Conservation (phyloP, 1,140 invertebrate species). For the Pogonomyrmex barbatus region DNA sequence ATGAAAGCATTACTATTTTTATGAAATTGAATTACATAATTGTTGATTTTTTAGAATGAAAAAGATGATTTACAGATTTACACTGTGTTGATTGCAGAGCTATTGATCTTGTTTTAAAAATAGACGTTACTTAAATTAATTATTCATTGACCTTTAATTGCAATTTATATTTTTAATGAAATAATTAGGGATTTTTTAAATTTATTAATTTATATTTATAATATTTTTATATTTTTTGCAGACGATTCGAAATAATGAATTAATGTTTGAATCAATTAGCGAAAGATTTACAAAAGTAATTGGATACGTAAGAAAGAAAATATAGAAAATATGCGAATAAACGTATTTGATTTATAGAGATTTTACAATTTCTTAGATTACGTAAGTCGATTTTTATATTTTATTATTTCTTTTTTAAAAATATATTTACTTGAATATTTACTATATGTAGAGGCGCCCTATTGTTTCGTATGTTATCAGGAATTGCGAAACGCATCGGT, state of each 20-base stretch:
- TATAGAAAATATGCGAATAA: background rate
- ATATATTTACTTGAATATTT: background rate
- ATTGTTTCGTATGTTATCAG: constrained; percentile 55
- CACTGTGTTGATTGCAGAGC: background rate
- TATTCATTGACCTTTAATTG: background rate
- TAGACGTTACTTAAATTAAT: constrained; percentile 2
- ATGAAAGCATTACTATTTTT: background rate
- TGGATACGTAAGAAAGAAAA: no score
- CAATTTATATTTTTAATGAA: background rate
- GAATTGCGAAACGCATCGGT: constrained; percentile 64
- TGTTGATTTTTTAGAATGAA: background rate
- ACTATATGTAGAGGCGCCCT: background rate
- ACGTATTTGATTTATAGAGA: background rate
- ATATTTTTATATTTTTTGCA: background rate
- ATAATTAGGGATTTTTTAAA: background rate
- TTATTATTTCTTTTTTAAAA: background rate
- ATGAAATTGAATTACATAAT: background rate
- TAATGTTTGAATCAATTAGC: background rate
- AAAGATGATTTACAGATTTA: background rate
- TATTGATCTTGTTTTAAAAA: background rate
- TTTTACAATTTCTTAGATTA: background rate
- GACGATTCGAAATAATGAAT: background rate
- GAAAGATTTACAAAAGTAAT: background rate
- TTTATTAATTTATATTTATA: background rate
- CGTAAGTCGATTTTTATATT: constrained; percentile 3